Percentiles rank a stretch among this genome's conserved stretches.
Conservation (phyloP, 2,113 vertebrate genomes). For the Menidia beryllina region DNA sequence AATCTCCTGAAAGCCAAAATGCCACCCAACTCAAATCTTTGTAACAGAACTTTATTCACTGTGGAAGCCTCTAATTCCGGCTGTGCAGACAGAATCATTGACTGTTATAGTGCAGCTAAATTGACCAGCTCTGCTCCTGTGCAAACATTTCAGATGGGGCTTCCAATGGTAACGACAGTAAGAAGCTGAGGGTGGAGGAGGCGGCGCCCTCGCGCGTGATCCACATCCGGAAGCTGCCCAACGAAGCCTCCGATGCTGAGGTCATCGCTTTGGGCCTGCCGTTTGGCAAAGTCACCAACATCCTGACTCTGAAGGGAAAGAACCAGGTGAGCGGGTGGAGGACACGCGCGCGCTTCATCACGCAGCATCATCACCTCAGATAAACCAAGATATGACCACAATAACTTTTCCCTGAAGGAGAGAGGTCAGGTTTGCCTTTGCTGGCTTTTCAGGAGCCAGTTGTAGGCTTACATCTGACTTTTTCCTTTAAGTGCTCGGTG, state of each 20-base stretch:
- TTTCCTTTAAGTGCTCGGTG: not conserved
- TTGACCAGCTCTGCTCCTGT: not conserved
- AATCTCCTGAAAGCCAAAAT: too few species aligned
- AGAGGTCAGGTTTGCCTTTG: not conserved
- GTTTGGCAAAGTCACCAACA: conserved; percentile 98
- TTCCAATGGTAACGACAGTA: conserved; percentile 97
- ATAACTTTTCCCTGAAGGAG: not conserved
- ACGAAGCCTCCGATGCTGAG: conserved; percentile 95
- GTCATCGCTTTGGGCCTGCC: conserved; percentile 96
- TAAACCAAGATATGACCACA: too few species aligned
- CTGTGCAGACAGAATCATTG: too few species aligned
- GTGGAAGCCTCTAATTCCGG: too few species aligned
- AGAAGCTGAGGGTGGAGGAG: conserved; percentile 95
- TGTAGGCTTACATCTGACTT: not conserved
- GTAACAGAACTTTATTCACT: too few species aligned
- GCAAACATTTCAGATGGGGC: conserved; percentile 75
- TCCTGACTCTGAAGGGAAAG: conserved; percentile 97
- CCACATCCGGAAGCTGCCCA: conserved; percentile 96
- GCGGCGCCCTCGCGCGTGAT: conserved; percentile 94
- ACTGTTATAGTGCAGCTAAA: not conserved
- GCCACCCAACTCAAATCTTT: too few species aligned
- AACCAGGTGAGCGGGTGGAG: conserved; percentile 88
- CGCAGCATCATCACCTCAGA: too few species aligned
- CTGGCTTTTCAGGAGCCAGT: not conserved
- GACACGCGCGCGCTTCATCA: too few species aligned